A percentile compares a stretch with the other conserved stretches of the same genome.
Conservation (phyloP, 2,113 vertebrate species). For the Clupea harengus region DNA sequence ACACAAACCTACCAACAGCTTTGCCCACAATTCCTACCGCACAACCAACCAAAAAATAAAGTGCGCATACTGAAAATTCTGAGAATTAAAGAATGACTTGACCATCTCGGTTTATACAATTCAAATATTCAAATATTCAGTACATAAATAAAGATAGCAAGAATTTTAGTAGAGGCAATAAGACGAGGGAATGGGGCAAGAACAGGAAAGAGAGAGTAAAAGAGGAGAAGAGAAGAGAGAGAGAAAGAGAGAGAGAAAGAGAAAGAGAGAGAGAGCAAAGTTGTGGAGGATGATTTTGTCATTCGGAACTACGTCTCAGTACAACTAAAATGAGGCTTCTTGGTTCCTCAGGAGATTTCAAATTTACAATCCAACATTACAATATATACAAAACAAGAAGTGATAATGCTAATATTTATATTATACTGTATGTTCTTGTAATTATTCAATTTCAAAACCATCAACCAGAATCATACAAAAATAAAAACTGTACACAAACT, state of each 20-base stretch:
- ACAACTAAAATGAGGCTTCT: slow-evolving; percentile 63
- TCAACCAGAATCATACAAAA: slow-evolving; percentile 82
- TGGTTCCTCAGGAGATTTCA: slow-evolving; percentile 65
- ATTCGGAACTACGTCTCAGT: slow-evolving; percentile 40
- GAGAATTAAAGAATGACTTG: slow-evolving; percentile 61
- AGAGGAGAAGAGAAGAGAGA: slow-evolving; percentile 12
- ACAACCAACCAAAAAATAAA: slow-evolving; percentile 67
- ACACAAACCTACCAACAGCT: slow-evolving; percentile 52
- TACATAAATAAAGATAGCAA: slow-evolving; percentile 50
- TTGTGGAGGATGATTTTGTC: slow-evolving; percentile 23
- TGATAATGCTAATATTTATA: slow-evolving; percentile 72
- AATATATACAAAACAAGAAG: slow-evolving; percentile 79
- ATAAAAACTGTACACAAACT: slow-evolving; percentile 87
- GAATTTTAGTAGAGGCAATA: slow-evolving; percentile 40
- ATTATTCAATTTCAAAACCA: slow-evolving; percentile 66
- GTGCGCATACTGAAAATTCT: slow-evolving; percentile 73
- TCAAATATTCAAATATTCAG: slow-evolving; percentile 61
- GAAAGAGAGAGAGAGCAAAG: slow-evolving; percentile 20
- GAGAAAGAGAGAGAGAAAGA: background rate
- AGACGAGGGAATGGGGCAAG: slow-evolving; percentile 39
- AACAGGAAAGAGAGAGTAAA: slow-evolving; percentile 46
- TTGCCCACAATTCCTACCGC: slow-evolving; percentile 46
- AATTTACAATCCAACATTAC: slow-evolving; percentile 86
- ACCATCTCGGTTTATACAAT: slow-evolving; percentile 57
- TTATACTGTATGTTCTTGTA: slow-evolving; percentile 62